Evolutionary conservation across 1,140 invertebrate genomes (phyloP).

Genomic region (Sycophaga agraensis): DNA sequence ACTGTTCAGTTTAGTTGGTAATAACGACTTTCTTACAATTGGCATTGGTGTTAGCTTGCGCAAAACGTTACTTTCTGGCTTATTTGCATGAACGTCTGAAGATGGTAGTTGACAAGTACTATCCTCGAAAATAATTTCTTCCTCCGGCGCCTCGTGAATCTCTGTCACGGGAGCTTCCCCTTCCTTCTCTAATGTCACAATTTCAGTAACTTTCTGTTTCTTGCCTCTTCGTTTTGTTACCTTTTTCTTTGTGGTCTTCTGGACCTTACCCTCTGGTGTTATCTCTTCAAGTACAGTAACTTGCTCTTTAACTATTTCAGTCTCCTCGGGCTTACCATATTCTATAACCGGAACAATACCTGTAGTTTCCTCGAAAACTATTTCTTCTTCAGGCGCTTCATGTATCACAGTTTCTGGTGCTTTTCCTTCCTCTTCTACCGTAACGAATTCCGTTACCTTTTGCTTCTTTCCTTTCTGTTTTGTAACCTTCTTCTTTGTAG

Average conservation of each 20-base stretch:
- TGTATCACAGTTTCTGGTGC: constrained; percentile 34
- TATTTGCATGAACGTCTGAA: too few species aligned
- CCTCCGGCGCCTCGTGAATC: constrained; percentile 33
- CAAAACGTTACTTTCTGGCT: too few species aligned
- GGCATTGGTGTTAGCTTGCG: constrained; percentile 45
- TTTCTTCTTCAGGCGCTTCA: constrained; percentile 31
- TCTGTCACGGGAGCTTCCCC: constrained; percentile 49
- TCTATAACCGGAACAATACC: not conserved
- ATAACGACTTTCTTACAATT: constrained; percentile 55
- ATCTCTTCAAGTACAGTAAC: constrained; percentile 17
- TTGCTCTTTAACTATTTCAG: constrained; percentile 23
- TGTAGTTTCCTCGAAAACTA: constrained; percentile 16
- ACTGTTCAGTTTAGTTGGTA: constrained; percentile 53
- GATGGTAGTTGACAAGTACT: too few species aligned
- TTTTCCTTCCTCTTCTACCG: constrained; percentile 56
- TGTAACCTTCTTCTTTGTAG: constrained; percentile 24
- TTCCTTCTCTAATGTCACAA: constrained; percentile 57
- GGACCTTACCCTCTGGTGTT: not conserved
- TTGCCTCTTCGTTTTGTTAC: constrained; percentile 43
- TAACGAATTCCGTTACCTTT: constrained; percentile 56
- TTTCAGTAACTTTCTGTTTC: constrained; percentile 54
- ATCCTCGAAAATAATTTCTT: constrained; percentile 19
- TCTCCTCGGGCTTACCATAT: constrained; percentile 13
- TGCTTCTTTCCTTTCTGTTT: constrained; percentile 49
- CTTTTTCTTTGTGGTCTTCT: constrained; percentile 32